Conservation (phyloP, 2,797 vertebrate genomes). For the Gallinago solitaria region DNA sequence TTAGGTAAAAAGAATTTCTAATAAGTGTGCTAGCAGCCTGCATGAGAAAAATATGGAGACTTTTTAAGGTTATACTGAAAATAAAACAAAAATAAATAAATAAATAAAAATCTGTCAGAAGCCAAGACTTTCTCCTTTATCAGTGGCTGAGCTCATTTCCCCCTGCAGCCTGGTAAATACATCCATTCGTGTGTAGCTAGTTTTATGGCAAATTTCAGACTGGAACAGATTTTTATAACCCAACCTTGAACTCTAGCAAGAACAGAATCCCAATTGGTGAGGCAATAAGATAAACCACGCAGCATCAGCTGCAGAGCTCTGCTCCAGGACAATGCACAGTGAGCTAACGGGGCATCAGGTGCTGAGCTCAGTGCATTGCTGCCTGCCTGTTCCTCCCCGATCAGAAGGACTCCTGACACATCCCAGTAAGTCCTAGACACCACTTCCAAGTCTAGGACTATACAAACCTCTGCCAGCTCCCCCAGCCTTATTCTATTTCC, state of each 20-base stretch:
- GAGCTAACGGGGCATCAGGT: neutral
- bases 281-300: neutral
- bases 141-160: neutral
- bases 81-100: no score
- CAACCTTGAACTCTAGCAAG: neutral
- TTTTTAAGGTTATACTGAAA: neutral
- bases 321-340: neutral
- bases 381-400: neutral
- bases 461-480: neutral
- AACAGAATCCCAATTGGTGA: neutral
- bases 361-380: neutral
- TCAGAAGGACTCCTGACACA: neutral
- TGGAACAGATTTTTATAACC: conserved; percentile 2
- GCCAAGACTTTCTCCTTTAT: neutral
- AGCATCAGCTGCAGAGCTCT: neutral
- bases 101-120: neutral
- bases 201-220: conserved; percentile 8
- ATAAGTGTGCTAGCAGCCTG: neutral
- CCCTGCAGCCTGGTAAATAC: neutral
- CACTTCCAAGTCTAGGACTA: neutral
- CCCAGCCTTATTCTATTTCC: neutral
- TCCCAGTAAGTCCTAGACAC: neutral
- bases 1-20: neutral
- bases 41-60: neutral
- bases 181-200: neutral